Conservation (phyloP, 2,113 vertebrate species). For the Burhinus oedicnemus region DNA sequence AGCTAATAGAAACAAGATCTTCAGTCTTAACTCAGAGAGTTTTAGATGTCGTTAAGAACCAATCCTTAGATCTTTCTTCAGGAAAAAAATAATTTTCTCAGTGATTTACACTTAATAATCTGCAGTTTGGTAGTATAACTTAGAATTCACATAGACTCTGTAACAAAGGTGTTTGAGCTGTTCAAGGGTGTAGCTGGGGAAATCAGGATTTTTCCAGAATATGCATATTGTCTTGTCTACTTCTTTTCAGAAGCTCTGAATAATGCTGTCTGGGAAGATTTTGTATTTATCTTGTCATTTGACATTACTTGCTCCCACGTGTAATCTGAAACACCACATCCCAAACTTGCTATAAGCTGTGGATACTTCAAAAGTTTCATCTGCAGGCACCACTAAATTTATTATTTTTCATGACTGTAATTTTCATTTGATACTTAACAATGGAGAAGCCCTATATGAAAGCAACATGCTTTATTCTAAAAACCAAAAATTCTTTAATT, state of each 20-base stretch:
- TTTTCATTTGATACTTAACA: background rate
- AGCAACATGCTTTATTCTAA: background rate
- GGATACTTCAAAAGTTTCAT: background rate
- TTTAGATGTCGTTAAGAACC: background rate
- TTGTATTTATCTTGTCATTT: background rate
- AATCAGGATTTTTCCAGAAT: background rate
- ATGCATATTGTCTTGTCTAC: background rate
- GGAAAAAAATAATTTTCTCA: background rate
- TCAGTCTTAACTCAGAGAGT: background rate
- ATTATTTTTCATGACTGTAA: background rate
- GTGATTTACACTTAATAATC: background rate
- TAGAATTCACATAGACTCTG: background rate
- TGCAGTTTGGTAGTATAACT: background rate
- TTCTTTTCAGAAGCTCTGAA: background rate
- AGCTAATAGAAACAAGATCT: background rate
- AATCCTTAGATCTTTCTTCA: background rate
- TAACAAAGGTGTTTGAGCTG: background rate
- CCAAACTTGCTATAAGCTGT: background rate
- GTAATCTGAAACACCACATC: background rate
- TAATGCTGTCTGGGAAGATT: background rate
- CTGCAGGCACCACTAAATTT: background rate
- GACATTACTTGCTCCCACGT: background rate
- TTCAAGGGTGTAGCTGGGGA: background rate
- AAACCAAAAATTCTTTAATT: background rate
- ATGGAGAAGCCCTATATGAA: background rate